Evolutionary conservation across 2,888 invertebrate species (phyloP).

Genomic region (Conomelus anceps): DNA sequence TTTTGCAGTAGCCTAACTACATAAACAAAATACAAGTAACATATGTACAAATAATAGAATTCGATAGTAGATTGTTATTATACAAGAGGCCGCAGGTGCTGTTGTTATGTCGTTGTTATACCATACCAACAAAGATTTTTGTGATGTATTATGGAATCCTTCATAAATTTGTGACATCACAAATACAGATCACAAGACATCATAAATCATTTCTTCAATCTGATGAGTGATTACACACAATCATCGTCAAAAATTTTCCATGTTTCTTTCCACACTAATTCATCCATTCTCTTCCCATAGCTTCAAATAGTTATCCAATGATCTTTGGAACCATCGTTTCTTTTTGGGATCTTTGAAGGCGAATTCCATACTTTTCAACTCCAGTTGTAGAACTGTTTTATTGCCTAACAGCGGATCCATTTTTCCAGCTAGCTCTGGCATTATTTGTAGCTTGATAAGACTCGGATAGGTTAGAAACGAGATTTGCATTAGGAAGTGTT

Average conservation of each 20-base stretch:
- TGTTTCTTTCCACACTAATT: not conserved
- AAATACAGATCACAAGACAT: too few relatives aligned
- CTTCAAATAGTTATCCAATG: constrained; percentile 80
- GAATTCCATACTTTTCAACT: constrained; percentile 68
- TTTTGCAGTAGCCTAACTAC: too few relatives aligned
- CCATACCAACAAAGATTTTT: too few relatives aligned
- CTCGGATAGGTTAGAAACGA: constrained; percentile 76
- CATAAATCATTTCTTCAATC: too few relatives aligned
- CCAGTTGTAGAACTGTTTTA: constrained; percentile 74
- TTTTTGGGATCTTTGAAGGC: constrained; percentile 67
- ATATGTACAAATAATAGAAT: too few relatives aligned
- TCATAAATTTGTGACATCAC: too few relatives aligned
- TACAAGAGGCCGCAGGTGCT: too few relatives aligned
- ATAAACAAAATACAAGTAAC: too few relatives aligned
- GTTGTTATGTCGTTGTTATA: too few relatives aligned
- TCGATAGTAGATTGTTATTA: too few relatives aligned
- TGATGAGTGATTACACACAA: not conserved
- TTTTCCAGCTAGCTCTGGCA: constrained; percentile 54
- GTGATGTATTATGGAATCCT: too few relatives aligned
- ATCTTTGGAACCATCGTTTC: constrained; percentile 76
- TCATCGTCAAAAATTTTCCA: not conserved
- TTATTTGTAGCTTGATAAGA: constrained; percentile 69
- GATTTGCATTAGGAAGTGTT: constrained; percentile 60
- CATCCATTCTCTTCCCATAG: constrained; percentile 85
- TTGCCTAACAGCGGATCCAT: constrained; percentile 67